Evolutionary conservation across 2,888 invertebrate species (phyloP).

Genomic region (Drosophila quinaria): DNA sequence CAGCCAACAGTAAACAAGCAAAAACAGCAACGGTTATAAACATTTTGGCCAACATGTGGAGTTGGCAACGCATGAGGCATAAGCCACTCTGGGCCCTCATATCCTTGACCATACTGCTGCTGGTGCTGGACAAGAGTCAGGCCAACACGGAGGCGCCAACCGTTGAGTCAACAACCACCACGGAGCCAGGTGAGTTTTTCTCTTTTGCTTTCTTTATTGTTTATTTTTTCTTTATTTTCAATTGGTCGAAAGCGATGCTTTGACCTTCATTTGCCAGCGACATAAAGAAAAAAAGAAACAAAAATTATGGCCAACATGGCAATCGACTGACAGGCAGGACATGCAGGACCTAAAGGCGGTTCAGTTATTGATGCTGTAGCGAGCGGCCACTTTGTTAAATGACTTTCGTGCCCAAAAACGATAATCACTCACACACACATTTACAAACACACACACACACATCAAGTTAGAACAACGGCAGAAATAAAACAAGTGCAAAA

Average conservation of each 20-base stretch:
- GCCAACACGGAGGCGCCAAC: conserved; percentile 70
- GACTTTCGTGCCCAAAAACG: conserved; percentile 63
- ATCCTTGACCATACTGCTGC: conserved; percentile 77
- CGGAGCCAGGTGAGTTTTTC: conserved; percentile 80
- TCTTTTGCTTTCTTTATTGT: neutral
- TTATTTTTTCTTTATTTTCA: conserved; percentile 13
- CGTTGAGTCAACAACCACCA: conserved; percentile 76
- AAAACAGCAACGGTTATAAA: conserved; percentile 19
- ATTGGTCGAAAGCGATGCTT: conserved; percentile 32
- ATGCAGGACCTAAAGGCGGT: conserved; percentile 14
- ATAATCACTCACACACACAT: conserved; percentile 56
- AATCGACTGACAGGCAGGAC: conserved; percentile 2
- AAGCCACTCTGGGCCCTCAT: conserved; percentile 81
- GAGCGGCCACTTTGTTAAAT: conserved; percentile 71
- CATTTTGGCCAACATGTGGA: conserved; percentile 66
- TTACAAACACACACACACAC: conserved; percentile 5
- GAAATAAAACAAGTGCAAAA: neutral
- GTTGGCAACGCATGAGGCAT: conserved; percentile 78
- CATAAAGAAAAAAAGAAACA: conserved; percentile 9
- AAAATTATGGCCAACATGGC: conserved; percentile 46
- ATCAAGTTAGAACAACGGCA: neutral
- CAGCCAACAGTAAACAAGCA: conserved; percentile 17
- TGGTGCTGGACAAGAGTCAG: conserved; percentile 78
- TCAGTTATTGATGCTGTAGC: conserved; percentile 53
- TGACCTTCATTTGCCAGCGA: conserved; percentile 52